Evolutionary conservation across 2,888 invertebrate genomes (phyloP).

Genomic region (Synanthedon tipuliformis): DNA sequence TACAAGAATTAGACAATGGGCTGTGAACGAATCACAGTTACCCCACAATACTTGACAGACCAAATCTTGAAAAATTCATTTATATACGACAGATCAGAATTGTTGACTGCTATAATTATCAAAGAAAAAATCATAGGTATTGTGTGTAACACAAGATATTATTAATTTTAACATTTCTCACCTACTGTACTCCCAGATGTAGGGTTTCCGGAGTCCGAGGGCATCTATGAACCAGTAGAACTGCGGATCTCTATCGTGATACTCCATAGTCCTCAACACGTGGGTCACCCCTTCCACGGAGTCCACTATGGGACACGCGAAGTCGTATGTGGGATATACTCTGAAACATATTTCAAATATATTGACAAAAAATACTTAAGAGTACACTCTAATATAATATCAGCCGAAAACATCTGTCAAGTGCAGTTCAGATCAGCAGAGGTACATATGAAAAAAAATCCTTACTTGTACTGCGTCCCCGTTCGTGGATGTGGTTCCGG

Average conservation of each 20-base stretch:
- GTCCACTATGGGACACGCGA: slow-evolving; percentile 99
- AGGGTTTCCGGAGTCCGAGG: slow-evolving; percentile 85
- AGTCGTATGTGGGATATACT: slow-evolving; percentile 99
- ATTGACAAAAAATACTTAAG: no score
- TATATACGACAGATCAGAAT: no score
- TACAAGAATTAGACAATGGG: no score
- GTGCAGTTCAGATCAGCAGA: no score
- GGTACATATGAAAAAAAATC: neutral
- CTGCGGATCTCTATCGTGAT: slow-evolving; percentile 97
- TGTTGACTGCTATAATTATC: no score
- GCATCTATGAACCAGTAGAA: slow-evolving; percentile 97
- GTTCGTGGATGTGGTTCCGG: slow-evolving; percentile 94
- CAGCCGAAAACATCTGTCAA: no score
- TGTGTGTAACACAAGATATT: no score
- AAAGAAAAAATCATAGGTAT: no score
- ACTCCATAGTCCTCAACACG: slow-evolving; percentile 97
- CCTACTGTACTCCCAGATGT: slow-evolving; percentile 95
- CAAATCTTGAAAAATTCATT: no score
- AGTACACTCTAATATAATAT: no score
- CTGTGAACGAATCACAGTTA: no score
- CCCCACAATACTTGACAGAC: no score
- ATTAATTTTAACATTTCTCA: slow-evolving; percentile 6
- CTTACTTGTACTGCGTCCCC: slow-evolving; percentile 93
- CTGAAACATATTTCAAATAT: slow-evolving; percentile 51
- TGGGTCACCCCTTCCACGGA: slow-evolving; percentile 98